Evolutionary conservation across 2,113 vertebrate species (phyloP).

Genomic region (Argyrosomus japonicus): DNA sequence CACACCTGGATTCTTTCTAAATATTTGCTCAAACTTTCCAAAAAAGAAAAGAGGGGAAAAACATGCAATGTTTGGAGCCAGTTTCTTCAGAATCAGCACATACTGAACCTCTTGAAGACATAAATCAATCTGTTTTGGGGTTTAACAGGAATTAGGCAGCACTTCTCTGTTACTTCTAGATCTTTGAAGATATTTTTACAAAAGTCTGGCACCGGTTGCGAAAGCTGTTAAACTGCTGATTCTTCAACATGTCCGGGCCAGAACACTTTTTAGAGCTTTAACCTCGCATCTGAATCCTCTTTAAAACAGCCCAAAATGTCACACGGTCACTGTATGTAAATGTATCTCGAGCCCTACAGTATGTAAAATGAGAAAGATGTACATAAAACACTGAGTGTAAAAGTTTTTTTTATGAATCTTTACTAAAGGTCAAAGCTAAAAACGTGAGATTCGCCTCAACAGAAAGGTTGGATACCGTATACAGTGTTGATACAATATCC

Average conservation of each 20-base stretch:
- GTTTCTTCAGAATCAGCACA: conserved; percentile 46
- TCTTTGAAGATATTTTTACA: conserved; percentile 9
- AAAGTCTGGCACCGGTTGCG: background rate
- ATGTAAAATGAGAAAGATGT: conserved; percentile 6
- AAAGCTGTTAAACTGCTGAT: conserved; percentile 11
- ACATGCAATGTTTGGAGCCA: background rate
- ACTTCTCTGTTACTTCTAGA: background rate
- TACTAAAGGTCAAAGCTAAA: background rate
- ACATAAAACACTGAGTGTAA: conserved; percentile 34
- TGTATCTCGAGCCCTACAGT: background rate
- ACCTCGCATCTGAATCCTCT: background rate
- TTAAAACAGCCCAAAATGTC: background rate
- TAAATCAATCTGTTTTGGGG: conserved; percentile 17
- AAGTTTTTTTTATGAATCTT: conserved; percentile 16
- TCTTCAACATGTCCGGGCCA: background rate
- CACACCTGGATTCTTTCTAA: conserved; percentile 30
- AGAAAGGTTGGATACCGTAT: background rate
- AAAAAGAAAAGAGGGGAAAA: conserved; percentile 17
- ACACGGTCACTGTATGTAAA: background rate
- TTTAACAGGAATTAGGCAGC: conserved; percentile 9
- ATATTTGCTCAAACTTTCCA: conserved; percentile 42
- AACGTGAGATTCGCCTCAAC: background rate
- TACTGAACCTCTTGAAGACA: conserved; percentile 1
- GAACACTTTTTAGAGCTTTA: background rate
- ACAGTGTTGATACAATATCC: background rate